Conservation (phyloP, 1,140 invertebrate genomes). For the Gryon sp. region DNA sequence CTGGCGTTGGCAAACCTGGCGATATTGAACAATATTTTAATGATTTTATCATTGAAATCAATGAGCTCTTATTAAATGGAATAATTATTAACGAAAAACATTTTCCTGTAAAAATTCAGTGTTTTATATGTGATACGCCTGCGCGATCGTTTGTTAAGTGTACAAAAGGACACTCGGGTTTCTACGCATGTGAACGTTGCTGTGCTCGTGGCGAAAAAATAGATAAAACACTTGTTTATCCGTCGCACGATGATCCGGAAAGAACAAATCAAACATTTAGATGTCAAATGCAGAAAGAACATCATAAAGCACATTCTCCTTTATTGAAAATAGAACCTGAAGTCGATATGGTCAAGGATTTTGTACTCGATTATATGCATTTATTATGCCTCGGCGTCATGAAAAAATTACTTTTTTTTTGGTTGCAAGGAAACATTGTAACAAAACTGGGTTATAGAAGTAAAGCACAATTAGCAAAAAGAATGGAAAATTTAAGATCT, state of each 20-base stretch:
- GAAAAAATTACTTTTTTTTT: background rate
- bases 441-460: background rate
- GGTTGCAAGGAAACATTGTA: no score
- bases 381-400: slow-evolving; percentile 12
- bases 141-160: slow-evolving; percentile 35
- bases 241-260: background rate
- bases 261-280: slow-evolving; percentile 4
- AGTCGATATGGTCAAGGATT: slow-evolving; percentile 1
- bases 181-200: slow-evolving; percentile 35
- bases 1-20: no score
- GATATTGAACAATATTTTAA: no score
- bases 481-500: no score
- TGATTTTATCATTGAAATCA: no score
- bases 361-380: slow-evolving; percentile 25
- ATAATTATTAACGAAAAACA: no score
- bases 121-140: slow-evolving; percentile 44
- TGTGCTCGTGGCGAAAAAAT: slow-evolving; percentile 4
- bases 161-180: slow-evolving; percentile 28
- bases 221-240: slow-evolving; percentile 15
- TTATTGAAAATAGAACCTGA: slow-evolving; percentile 1
- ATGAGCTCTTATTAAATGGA: no score
- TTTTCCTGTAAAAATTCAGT: no score
- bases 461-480: background rate
- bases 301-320: slow-evolving; percentile 6
- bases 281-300: slow-evolving; percentile 9